Base-by-base conservation (phyloP, 2,113 vertebrate genomes). In the Lates calcarifer region DNA sequence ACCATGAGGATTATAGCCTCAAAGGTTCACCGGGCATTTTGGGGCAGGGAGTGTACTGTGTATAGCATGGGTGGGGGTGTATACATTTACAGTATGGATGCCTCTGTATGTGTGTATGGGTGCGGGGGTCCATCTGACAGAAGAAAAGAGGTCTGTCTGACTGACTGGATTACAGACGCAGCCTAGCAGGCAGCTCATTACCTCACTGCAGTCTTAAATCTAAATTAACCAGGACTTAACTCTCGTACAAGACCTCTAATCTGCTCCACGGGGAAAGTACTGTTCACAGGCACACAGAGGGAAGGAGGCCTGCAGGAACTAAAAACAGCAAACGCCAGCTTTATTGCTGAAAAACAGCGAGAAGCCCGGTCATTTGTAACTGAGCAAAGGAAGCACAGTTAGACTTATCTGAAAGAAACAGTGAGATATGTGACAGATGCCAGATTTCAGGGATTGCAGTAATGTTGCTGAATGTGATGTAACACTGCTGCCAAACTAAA, bases 181-280 rank as follows among this genome's bases (percentile, higher is more conserved):
- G 91, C 75, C 86, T 82, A 65, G 82, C 84, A 89, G 89, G 88
- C 89, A 86, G 89, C 92, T 94, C 90, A 90, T 91, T 95, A 94
- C 92, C 90, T 93, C 89, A 89, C 88, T 92, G 87, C 74, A 93
- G 89, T 87, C 90, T 91, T 89, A 92, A 93, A 83, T 94, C 93
- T 92, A 93, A 94, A 93, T 94, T 89, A 95, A 92, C 90, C 79
- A 86, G 79, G 90, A 92, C 71, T 93, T 94, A 93, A 88, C 80
- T 84, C 90, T 87, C 55, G 60, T 81, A 88, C 86, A 92, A 85
- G 81, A 90, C 89, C 87, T 93, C 68, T 94, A 94, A 95, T 94
- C 92, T 94, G 88, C 90, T 88, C 79, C 89, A 77, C 15, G 70
- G 90, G 91, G 92, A 93, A 90, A 93, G 91, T 90, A 89, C 73